Evolutionary conservation across 23 tunicate species (phyloP).

Genomic region (Halocynthia aurantium): DNA sequence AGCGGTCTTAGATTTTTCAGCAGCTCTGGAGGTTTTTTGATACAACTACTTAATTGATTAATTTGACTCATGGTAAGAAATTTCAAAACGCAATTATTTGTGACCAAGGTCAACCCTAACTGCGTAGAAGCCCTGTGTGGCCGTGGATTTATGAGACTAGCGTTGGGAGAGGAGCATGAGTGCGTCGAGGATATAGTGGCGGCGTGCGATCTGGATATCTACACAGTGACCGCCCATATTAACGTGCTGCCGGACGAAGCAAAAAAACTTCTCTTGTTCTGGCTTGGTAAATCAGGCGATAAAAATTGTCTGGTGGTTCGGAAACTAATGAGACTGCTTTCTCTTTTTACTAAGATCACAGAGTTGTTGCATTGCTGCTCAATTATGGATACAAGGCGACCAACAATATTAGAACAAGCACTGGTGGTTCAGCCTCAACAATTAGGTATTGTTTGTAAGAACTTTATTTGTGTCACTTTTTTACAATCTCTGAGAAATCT

Average conservation of each 20-base stretch:
- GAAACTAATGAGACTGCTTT: neutral
- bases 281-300: constrained; percentile 47
- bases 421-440: constrained; percentile 71
- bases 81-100: neutral
- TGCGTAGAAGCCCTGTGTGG: constrained; percentile 79
- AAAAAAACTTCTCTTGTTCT: constrained; percentile 51
- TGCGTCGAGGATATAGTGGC: constrained; percentile 63
- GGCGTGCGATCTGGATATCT: constrained; percentile 59
- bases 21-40: constrained; percentile 62
- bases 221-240: constrained; percentile 56
- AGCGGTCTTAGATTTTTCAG: constrained; percentile 75
- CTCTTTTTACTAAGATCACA: constrained; percentile 40
- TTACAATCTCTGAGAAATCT: neutral
- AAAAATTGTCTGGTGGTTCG: neutral
- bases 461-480: neutral
- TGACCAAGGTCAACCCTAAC: constrained; percentile 42
- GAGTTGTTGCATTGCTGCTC: constrained; percentile 57
- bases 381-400: constrained; percentile 54
- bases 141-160: constrained; percentile 71
- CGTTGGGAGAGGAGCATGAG: constrained; percentile 73
- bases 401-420: constrained; percentile 26
- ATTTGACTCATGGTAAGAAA: neutral
- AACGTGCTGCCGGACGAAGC: constrained; percentile 78
- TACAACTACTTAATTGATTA: neutral
- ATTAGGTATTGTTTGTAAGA: constrained; percentile 26